A percentile compares a stretch with the other conserved stretches of the same genome.
These are phyloP conservation scores for Centropyge bicolor DNA, from an alignment of 2,797 vertebrate genomes.

Conservation along the genomic window DNA sequence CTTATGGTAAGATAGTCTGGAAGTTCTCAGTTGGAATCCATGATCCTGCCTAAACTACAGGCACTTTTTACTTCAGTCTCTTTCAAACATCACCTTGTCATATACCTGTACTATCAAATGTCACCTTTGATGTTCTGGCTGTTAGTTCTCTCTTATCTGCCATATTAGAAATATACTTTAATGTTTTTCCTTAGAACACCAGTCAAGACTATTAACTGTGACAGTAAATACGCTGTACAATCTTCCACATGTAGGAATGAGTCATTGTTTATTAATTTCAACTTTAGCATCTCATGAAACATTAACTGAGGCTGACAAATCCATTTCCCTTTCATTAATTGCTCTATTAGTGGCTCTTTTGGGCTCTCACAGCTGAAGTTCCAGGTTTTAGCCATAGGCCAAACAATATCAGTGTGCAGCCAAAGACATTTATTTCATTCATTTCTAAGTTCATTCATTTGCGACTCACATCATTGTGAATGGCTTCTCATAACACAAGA, in stretches of 20 bases:
- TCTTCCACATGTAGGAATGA: not conserved
- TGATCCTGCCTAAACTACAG: conserved; percentile 49
- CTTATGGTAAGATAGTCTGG: conserved; percentile 58
- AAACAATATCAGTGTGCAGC: conserved; percentile 40
- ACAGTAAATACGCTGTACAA: not conserved
- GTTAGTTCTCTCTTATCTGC: not conserved
- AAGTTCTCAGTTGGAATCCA: conserved; percentile 53
- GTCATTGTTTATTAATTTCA: conserved; percentile 24
- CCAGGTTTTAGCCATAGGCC: conserved; percentile 38
- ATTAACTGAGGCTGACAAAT: conserved; percentile 41
- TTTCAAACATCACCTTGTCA: conserved; percentile 35
- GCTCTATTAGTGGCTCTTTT: conserved; percentile 48
- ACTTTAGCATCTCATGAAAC: conserved; percentile 25
- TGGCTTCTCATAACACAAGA: not conserved
- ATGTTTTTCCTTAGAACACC: not conserved
- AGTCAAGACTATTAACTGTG: not conserved
- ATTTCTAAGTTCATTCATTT: conserved; percentile 14
- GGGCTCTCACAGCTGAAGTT: conserved; percentile 52
- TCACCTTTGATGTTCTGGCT: conserved; percentile 2
- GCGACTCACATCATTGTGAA: conserved; percentile 19
- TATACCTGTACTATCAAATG: not conserved
- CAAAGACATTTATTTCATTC: conserved; percentile 4
- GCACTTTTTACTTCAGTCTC: conserved; percentile 33
- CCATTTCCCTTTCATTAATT: conserved; percentile 57
- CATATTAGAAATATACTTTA: not conserved